Evolutionary conservation across 1,140 invertebrate species (phyloP), one percentile per base, ranked within the genome.

Genomic region (Choristoneura fumiferana): DNA sequence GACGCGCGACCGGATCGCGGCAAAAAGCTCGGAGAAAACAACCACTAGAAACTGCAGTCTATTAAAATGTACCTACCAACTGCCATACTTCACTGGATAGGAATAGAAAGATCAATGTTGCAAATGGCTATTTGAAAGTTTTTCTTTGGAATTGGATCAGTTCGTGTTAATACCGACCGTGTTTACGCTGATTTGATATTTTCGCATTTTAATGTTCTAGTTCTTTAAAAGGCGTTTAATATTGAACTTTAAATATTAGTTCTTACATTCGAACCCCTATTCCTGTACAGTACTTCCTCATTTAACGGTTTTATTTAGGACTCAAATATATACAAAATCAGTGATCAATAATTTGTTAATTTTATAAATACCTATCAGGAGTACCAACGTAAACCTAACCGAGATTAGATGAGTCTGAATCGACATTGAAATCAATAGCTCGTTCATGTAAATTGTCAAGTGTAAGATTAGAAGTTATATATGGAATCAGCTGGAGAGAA

Each of bases 11-110:
- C 52, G 33, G 52, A n/a, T 22, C 63, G 57, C 64, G 61, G 75
- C 70, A 84, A 84, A 86, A 85, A 80, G 76, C 79, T 76, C 67
- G 65, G 82, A 71, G 84, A 84, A 87, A 68, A 74, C 66, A 70
- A 73, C 69, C 69, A 72, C 73, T 85, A 82, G 78, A 84, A 84
- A 88, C 76, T 81, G 66, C 75, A 73, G 62, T 60, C 71, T 62
- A 69, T 80, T 79, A 75, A 76, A 78, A 76, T 14, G 8, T 45
- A 45, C 17, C 40, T 45, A 45, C 17, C 40, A 15, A 45, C 18
- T 18, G 18, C n/a, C 17, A 17, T 15, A 45, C 40, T 17, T 40
- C 39, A 15, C 14, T 40, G 8, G 39, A 40, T 40, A 14, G 39
- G 39, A 40, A 40, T 40, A 40, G 39, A 40, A 40, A 15, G 39